Conservation (phyloP, 2,888 invertebrate species). For the Hyposoter dolosus region DNA sequence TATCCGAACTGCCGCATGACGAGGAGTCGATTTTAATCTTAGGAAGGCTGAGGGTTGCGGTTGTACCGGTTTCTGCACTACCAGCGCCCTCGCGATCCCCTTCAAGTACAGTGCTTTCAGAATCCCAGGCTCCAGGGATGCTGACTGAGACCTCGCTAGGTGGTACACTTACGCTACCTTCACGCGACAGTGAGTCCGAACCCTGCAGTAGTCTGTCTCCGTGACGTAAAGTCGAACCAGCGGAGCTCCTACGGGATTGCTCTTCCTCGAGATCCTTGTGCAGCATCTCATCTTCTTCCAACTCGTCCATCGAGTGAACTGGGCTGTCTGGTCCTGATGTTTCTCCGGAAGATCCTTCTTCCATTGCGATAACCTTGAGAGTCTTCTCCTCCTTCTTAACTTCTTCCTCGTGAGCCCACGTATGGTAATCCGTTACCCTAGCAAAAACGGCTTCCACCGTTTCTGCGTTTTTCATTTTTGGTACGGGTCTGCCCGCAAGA, state of each 20-base stretch:
- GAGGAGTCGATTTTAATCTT: conserved; percentile 86
- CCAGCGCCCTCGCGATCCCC: conserved; percentile 81
- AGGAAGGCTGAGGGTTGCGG: conserved; percentile 84
- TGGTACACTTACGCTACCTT: conserved; percentile 84
- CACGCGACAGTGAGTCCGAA: conserved; percentile 82
- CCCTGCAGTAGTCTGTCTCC: conserved; percentile 81
- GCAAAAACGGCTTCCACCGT: conserved; percentile 84
- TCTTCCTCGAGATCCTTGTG: conserved; percentile 85
- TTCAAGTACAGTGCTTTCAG: conserved; percentile 83
- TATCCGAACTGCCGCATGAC: conserved; percentile 81
- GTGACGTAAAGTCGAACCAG: conserved; percentile 83
- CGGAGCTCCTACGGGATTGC: conserved; percentile 83
- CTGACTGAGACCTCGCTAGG: conserved; percentile 84
- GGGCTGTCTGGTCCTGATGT: conserved; percentile 96
- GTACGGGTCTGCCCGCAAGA: conserved; percentile 79
- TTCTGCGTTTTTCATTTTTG: conserved; percentile 81
- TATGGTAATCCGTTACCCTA: conserved; percentile 86
- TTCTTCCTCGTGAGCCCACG: conserved; percentile 84
- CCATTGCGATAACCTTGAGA: conserved; percentile 78
- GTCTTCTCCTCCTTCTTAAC: conserved; percentile 79
- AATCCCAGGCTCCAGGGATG: conserved; percentile 83
- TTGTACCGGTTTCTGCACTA: conserved; percentile 80
- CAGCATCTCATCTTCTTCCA: conserved; percentile 88
- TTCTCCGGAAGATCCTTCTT: conserved; percentile 91
- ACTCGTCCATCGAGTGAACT: conserved; percentile 90